phyloP scores from a whole-genome alignment of 2,113 vertebrate species.

The Xerus inauris region DNA sequence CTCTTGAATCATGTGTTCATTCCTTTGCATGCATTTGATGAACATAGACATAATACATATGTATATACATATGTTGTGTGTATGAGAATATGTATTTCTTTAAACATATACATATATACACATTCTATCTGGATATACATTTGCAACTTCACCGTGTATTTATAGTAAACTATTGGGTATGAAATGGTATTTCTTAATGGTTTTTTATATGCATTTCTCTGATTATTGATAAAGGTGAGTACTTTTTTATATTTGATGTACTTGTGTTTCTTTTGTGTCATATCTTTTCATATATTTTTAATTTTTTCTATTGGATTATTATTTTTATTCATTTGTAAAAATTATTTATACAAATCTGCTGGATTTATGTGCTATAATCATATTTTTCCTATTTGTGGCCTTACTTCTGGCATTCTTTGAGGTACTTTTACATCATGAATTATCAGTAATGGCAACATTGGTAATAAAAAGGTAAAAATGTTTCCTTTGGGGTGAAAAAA shows the following conservation, averaged over 20 bases:
- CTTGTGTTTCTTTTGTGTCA: neutral
- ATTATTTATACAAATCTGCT: neutral
- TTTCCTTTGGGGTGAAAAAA: neutral
- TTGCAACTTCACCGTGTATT: neutral
- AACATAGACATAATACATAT: neutral
- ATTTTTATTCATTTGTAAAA: neutral
- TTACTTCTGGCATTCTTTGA: neutral
- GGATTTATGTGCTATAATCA: neutral
- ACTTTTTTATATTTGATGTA: neutral
- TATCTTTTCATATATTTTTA: neutral
- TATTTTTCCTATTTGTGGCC: neutral
- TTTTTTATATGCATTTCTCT: neutral
- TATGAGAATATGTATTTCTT: neutral
- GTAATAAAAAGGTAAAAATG: neutral
- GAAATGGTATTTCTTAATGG: neutral
- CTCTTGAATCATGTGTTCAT: neutral
- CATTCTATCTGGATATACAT: neutral
- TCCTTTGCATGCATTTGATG: neutral
- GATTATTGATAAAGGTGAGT: neutral
- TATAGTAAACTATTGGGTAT: neutral
- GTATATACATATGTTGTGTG: neutral
- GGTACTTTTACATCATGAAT: neutral
- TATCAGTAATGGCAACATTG: neutral
- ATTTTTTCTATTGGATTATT: neutral
- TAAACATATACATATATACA: fast-evolving